These are phyloP conservation scores for Gorsachius goisagi DNA, from an alignment of 2,113 vertebrate species.

Conservation along the genomic window DNA sequence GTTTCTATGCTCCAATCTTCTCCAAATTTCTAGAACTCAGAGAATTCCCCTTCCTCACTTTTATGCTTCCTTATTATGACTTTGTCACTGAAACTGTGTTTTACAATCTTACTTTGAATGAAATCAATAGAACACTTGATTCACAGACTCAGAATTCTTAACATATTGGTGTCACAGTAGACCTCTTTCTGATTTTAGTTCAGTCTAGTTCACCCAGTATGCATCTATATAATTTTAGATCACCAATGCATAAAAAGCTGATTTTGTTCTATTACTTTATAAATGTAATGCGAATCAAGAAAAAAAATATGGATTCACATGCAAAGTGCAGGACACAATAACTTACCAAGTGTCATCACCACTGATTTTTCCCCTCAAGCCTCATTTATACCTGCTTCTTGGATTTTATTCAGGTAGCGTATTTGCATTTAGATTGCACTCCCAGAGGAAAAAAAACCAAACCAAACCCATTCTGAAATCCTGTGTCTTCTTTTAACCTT, in stretches of 20 bases:
- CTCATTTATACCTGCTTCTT: slow-evolving; percentile 8
- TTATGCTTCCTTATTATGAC: not conserved
- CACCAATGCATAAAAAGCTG: not conserved
- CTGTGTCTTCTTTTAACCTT: slow-evolving; percentile 3
- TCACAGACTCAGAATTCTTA: not conserved
- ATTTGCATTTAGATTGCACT: slow-evolving; percentile 69
- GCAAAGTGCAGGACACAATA: not conserved
- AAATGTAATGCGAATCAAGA: not conserved
- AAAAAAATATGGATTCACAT: not conserved
- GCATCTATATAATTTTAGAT: not conserved
- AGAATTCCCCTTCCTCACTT: not conserved
- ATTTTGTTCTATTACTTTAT: not conserved
- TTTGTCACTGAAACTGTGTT: not conserved
- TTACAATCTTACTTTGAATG: not conserved
- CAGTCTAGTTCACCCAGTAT: not conserved
- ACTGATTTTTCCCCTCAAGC: not conserved
- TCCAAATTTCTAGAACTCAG: not conserved
- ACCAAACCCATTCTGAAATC: not conserved
- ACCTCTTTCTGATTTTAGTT: not conserved
- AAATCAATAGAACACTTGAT: not conserved
- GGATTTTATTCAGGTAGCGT: slow-evolving; percentile 52
- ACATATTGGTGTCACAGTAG: not conserved
- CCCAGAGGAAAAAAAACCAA: not conserved
- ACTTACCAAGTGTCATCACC: not conserved
- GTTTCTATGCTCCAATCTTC: not conserved